Evolutionary conservation across 2,888 invertebrate species (phyloP).

Genomic region (Drosophila cyrtoloma): DNA sequence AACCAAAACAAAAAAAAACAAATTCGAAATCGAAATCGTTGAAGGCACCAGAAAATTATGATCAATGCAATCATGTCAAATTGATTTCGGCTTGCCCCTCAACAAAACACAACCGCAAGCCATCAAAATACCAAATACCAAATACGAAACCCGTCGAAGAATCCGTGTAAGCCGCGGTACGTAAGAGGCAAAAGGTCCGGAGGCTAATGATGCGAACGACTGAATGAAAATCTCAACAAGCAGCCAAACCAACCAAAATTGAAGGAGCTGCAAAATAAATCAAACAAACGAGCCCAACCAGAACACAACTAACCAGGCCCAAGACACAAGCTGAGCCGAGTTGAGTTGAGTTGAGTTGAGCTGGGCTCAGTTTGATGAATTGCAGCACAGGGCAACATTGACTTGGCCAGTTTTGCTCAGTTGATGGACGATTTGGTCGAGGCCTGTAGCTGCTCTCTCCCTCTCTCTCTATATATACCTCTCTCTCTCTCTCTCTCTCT

Average conservation of each 20-base stretch:
- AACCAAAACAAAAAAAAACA: constrained; percentile 3
- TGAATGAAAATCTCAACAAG: constrained; percentile 15
- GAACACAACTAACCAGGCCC: constrained; percentile 26
- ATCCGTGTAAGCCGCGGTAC: constrained; percentile 4
- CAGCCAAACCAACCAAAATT: constrained; percentile 48
- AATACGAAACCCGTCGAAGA: constrained; percentile 3
- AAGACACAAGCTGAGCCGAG: constrained; percentile 15
- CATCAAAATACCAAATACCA: constrained; percentile 15
- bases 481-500: not conserved
- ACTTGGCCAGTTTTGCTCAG: constrained; percentile 62
- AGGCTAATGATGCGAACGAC: constrained; percentile 55
- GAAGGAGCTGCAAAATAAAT: constrained; percentile 80
- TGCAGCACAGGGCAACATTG: constrained; percentile 61
- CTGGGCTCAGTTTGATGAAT: constrained; percentile 66
- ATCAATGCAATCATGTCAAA: constrained; percentile 80
- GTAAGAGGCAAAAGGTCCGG: constrained; percentile 15
- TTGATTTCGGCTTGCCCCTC: constrained; percentile 66
- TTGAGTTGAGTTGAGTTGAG: constrained; percentile 1
- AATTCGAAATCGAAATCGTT: constrained; percentile 46
- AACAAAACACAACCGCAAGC: constrained; percentile 39
- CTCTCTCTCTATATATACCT: not conserved
- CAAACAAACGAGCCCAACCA: constrained; percentile 69
- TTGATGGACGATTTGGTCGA: constrained; percentile 64
- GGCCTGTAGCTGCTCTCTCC: not conserved
- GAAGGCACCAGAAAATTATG: constrained; percentile 62